Conservation (phyloP, 2,797 vertebrate genomes). For the Chloroceryle inda region DNA sequence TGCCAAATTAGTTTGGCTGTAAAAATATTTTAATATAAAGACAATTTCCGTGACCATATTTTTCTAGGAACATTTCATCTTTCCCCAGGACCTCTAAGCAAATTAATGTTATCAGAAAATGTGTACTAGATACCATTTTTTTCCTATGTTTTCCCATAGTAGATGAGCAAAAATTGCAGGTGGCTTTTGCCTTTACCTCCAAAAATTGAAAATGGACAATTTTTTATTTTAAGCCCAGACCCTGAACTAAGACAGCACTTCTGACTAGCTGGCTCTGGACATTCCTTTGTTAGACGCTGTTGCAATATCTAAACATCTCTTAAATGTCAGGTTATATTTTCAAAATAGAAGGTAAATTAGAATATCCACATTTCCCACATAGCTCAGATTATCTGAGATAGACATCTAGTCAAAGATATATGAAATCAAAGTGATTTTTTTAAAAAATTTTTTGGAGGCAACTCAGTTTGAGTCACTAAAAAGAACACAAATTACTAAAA, state of each 20-base stretch:
- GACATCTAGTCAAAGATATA: not conserved
- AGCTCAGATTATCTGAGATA: not conserved
- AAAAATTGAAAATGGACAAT: not conserved
- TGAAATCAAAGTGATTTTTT: not conserved
- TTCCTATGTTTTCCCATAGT: not conserved
- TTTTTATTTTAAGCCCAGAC: not conserved
- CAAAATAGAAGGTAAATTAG: not conserved
- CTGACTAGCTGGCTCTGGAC: not conserved
- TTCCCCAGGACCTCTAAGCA: not conserved
- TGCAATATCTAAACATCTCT: not conserved
- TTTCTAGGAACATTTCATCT: not conserved
- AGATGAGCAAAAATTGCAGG: not conserved
- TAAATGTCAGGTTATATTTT: not conserved
- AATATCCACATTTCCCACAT: not conserved
- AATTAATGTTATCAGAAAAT: not conserved
- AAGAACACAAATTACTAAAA: not conserved
- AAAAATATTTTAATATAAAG: not conserved
- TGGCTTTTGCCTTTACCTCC: too few species aligned
- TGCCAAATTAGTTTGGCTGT: not conserved
- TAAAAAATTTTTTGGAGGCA: not conserved
- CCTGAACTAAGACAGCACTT: not conserved
- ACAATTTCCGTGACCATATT: not conserved
- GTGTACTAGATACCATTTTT: not conserved
- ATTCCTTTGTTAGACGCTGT: not conserved
- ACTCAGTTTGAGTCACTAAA: not conserved